Conservation (phyloP, 2,888 invertebrate species). For the Periphyllus acericola region DNA sequence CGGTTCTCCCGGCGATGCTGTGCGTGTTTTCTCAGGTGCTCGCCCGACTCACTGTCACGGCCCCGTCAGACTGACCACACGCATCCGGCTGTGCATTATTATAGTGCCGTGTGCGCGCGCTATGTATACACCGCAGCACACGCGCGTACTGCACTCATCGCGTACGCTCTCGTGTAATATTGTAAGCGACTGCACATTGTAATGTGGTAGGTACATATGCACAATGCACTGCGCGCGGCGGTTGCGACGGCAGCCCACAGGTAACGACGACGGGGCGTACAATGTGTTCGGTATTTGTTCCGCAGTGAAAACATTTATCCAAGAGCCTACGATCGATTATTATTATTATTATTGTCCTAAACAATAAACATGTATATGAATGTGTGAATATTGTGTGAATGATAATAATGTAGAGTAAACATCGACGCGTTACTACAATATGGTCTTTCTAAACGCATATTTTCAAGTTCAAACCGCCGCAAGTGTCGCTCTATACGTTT, state of each 20-base stretch:
- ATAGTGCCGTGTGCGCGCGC: neutral
- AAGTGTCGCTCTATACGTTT: too few species aligned
- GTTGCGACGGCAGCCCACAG: too few species aligned
- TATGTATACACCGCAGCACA: neutral
- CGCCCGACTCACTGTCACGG: slow-evolving; percentile 49
- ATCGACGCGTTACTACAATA: neutral
- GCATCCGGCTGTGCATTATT: slow-evolving; percentile 41
- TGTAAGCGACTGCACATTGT: too few species aligned
- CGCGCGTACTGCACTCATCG: neutral
- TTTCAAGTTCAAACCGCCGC: neutral
- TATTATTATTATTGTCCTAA: neutral
- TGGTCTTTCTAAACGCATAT: neutral
- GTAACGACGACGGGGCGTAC: too few species aligned
- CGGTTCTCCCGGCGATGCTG: neutral
- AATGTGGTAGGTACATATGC: too few species aligned
- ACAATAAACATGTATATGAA: neutral
- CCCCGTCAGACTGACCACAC: slow-evolving; percentile 60
- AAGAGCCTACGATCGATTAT: slow-evolving; percentile 23
- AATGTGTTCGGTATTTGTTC: slow-evolving; percentile 25
- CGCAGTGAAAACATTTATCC: slow-evolving; percentile 50
- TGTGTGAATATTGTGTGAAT: slow-evolving; percentile 1
- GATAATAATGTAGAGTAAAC: slow-evolving; percentile 8
- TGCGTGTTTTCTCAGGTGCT: slow-evolving; percentile 59
- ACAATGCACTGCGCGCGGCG: too few species aligned
- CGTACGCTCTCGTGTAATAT: neutral